A percentile compares a stretch with the other conserved stretches of the same genome.
phyloP scores from a whole-genome alignment of 2,797 vertebrate genomes.

The Melanotaenia maccullochi region DNA sequence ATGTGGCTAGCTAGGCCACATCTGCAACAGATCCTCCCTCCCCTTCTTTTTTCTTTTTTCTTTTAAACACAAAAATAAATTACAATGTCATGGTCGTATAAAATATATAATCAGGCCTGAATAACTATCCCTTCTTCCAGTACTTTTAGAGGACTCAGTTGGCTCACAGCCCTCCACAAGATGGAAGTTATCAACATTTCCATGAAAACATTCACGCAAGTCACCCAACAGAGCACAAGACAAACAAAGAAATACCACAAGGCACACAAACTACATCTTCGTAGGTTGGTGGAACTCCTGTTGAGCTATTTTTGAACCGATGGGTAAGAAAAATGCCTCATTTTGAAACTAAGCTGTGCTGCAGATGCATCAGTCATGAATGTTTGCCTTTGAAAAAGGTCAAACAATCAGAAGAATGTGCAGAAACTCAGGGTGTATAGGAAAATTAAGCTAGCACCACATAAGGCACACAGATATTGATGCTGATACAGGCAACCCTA shows the following conservation, averaged over 20 bases:
- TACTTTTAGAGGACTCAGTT: constrained; percentile 22
- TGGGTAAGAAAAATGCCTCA: constrained; percentile 35
- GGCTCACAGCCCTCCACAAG: constrained; percentile 3
- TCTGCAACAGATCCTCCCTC: constrained; percentile 30
- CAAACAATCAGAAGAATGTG: constrained; percentile 23
- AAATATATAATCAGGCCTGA: constrained; percentile 41
- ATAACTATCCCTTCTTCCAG: constrained; percentile 2
- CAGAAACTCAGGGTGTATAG: constrained; percentile 33
- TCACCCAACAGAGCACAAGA: constrained; percentile 15
- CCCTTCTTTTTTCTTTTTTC: neutral
- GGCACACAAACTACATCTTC: constrained; percentile 20
- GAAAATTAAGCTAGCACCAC: constrained; percentile 40
- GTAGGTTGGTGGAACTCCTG: constrained; percentile 2
- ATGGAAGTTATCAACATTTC: constrained; percentile 34
- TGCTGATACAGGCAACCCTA: constrained; percentile 7
- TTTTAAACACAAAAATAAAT: constrained; percentile 19
- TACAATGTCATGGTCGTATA: constrained; percentile 31
- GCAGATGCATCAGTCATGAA: constrained; percentile 6
- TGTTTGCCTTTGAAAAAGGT: constrained; percentile 34
- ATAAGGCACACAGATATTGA: constrained; percentile 32
- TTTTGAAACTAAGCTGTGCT: constrained; percentile 50
- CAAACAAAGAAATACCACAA: constrained; percentile 20
- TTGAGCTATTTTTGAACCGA: constrained; percentile 29
- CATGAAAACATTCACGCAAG: constrained; percentile 21
- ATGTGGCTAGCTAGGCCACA: constrained; percentile 38